These are phyloP conservation scores for Chrysemys picta DNA, from an alignment of 2,113 vertebrate species.

Conservation along the genomic window DNA sequence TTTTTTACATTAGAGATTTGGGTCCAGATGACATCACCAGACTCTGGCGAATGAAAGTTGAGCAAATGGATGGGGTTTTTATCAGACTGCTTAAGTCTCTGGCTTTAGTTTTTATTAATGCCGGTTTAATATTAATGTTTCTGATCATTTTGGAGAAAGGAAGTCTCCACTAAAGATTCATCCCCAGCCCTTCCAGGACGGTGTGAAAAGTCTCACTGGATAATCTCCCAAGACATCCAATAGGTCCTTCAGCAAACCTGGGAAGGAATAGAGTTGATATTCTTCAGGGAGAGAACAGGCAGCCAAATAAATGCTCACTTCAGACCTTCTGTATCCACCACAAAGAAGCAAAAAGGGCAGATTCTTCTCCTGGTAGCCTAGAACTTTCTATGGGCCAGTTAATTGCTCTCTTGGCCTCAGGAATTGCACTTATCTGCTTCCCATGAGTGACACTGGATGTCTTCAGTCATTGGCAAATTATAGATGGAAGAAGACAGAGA, in stretches of 20 bases:
- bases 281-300: background rate
- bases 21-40: background rate
- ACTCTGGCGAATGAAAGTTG: background rate
- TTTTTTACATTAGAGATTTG: background rate
- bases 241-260: background rate
- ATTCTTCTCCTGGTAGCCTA: background rate
- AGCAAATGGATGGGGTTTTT: background rate
- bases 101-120: background rate
- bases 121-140: background rate
- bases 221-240: background rate
- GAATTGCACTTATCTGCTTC: background rate
- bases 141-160: background rate
- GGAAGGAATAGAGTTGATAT: background rate
- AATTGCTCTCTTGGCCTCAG: background rate
- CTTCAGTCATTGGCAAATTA: background rate
- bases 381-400: background rate
- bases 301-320: background rate
- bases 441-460: background rate
- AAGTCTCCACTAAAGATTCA: background rate
- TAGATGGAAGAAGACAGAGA: background rate
- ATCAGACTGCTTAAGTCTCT: background rate
- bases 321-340: background rate
- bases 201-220: background rate
- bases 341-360: conserved; percentile 17
- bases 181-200: background rate